Evolutionary conservation across 2,888 invertebrate genomes (phyloP), one percentile per base, ranked within the genome.

Genomic region (Opisthograptis luteolata): DNA sequence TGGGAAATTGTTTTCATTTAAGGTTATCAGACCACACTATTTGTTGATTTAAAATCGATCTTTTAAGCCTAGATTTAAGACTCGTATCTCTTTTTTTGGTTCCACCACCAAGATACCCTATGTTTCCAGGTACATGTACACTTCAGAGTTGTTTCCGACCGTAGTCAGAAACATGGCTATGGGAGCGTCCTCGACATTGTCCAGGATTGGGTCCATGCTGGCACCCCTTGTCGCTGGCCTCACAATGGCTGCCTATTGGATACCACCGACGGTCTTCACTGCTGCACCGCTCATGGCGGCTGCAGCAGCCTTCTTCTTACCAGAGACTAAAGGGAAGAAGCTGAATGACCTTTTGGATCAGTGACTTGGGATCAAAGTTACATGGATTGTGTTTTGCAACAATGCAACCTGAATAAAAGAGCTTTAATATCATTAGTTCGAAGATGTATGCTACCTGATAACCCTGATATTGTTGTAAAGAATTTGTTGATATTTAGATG

Each of bases 91-190:
- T n/a, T n/a, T n/a, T n/a, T n/a, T n/a, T n/a, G n/a, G n/a, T n/a
- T n/a, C n/a, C n/a, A n/a, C n/a, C n/a, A n/a, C n/a, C n/a, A n/a
- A n/a, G n/a, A n/a, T n/a, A n/a, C n/a, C 31, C 8, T 12, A 13
- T 7, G 17, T n/a, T 47, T 49, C 10, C 50, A 53, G 50, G 9
- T 92, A 92, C 62, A 79, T 92, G 22, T 85, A 88, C 58, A 91
- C 92, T 0, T 83, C 92, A 35, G 92, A 92, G 73, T 76, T 92
- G 64, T 92, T 92, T 58, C 92, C 92, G 1, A 92, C 92, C 1
- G 84, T 83, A 12, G 69, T 92, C 27, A 73, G 92, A 48, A 91
- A 92, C 58, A 91, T 92, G 13, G 74, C 91, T 28, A 84, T 92
- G 70, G 91, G 90, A 2, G 77, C 81, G 14, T 91, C 91, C 66